A percentile compares a stretch with the other conserved stretches of the same genome.
Conservation (phyloP, 1,140 invertebrate genomes). For the Chironomus striatipennis region DNA sequence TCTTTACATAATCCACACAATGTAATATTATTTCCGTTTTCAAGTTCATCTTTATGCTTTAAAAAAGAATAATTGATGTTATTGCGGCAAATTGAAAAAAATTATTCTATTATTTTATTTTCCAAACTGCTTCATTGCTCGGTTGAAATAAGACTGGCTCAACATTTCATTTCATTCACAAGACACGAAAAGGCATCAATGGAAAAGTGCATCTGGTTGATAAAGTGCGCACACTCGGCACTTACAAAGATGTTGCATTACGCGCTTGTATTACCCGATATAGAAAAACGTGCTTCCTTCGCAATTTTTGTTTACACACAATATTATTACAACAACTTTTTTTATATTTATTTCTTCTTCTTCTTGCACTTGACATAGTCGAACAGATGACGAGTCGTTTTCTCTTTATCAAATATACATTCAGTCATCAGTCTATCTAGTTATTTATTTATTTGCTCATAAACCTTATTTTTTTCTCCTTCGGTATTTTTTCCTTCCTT, state of each 20-base stretch:
- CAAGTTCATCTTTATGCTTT: background rate
- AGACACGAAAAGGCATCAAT: background rate
- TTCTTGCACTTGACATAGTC: constrained; percentile 5
- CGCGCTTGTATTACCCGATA: background rate
- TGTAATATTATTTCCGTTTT: too few relatives aligned
- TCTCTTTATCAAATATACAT: too few relatives aligned
- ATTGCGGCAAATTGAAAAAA: background rate
- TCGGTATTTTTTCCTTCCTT: background rate
- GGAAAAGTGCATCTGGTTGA: background rate
- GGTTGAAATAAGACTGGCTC: background rate
- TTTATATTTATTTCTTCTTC: background rate
- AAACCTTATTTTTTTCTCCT: background rate
- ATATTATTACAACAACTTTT: too few relatives aligned
- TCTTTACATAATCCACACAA: too few relatives aligned
- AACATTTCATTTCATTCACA: constrained; percentile 9
- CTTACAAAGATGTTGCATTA: constrained; percentile 4
- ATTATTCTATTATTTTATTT: background rate
- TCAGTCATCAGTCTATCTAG: background rate
- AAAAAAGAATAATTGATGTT: background rate
- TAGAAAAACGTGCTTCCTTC: background rate
- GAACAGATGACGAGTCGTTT: background rate
- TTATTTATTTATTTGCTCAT: constrained; percentile 4
- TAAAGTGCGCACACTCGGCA: background rate
- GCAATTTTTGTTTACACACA: constrained; percentile 1
- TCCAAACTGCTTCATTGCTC: background rate